These are phyloP conservation scores for Phaetusa simplex DNA, from an alignment of 2,113 vertebrate species.

Conservation along the genomic window DNA sequence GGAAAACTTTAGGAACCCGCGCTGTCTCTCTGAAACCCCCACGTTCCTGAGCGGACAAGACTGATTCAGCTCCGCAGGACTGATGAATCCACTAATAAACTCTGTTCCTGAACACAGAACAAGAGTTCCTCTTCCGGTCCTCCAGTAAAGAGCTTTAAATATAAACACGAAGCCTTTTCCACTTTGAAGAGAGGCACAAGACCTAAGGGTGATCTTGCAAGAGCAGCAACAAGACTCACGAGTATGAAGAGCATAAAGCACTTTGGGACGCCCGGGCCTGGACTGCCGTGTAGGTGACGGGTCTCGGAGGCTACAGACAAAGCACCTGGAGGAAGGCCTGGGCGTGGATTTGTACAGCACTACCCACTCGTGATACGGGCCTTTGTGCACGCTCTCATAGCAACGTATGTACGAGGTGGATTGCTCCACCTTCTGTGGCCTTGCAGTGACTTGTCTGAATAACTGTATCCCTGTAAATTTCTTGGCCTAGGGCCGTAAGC, in stretches of 20 bases:
- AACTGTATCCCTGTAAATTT: background rate
- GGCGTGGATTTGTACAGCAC: background rate
- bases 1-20: background rate
- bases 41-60: background rate
- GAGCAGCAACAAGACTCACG: background rate
- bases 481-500: background rate
- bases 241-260: too few relatives aligned
- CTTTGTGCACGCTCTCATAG: background rate
- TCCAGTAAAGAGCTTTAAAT: background rate
- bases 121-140: background rate
- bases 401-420: background rate
- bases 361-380: background rate
- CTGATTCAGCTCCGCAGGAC: background rate
- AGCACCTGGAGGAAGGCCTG: background rate
- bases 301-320: background rate
- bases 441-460: background rate
- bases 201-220: background rate
- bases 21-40: background rate
- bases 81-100: background rate
- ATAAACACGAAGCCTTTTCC: background rate
- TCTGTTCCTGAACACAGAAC: background rate
- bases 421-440: background rate
- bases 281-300: accelerated
- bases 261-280: background rate
- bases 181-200: background rate